A percentile compares a stretch with the other conserved stretches of the same genome.
phyloP scores from a whole-genome alignment of 2,113 vertebrate genomes.

The Corynorhinus townsendii region DNA sequence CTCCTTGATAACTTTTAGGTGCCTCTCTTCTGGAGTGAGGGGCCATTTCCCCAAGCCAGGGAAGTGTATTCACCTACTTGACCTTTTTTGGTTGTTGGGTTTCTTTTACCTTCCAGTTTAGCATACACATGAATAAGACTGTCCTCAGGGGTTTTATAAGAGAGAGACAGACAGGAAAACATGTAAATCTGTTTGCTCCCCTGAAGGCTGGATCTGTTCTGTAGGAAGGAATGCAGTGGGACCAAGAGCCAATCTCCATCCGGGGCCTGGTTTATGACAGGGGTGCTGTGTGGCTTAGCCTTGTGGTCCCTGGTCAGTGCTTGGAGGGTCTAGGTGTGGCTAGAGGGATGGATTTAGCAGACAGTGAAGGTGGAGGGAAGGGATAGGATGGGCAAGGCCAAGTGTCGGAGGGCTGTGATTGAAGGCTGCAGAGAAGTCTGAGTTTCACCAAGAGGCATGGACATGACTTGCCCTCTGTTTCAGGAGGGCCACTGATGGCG shows the following conservation, averaged over 20 bases:
- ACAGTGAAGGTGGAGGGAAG: neutral
- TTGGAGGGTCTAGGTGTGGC: too few species aligned
- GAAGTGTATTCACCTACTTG: neutral
- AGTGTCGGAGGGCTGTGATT: too few species aligned
- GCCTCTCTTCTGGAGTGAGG: neutral
- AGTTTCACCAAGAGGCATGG: neutral
- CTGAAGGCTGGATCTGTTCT: neutral
- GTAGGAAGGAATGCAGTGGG: accelerated
- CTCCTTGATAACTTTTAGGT: neutral
- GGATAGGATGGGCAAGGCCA: neutral
- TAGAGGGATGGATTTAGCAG: neutral
- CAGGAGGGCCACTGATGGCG: neutral
- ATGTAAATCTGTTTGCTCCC: neutral
- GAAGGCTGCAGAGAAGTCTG: neutral
- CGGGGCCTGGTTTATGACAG: neutral
- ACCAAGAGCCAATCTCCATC: neutral
- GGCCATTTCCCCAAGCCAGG: neutral
- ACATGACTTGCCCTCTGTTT: neutral
- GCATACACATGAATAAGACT: neutral
- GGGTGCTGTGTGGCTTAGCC: neutral
- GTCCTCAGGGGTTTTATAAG: neutral
- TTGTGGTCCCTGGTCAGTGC: neutral
- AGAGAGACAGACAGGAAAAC: neutral
- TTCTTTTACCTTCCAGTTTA: neutral
- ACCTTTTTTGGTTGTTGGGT: neutral